A percentile compares a stretch with the other conserved stretches of the same genome.
Conservation (phyloP, 2,113 vertebrate genomes). For the Scatophagus argus region DNA sequence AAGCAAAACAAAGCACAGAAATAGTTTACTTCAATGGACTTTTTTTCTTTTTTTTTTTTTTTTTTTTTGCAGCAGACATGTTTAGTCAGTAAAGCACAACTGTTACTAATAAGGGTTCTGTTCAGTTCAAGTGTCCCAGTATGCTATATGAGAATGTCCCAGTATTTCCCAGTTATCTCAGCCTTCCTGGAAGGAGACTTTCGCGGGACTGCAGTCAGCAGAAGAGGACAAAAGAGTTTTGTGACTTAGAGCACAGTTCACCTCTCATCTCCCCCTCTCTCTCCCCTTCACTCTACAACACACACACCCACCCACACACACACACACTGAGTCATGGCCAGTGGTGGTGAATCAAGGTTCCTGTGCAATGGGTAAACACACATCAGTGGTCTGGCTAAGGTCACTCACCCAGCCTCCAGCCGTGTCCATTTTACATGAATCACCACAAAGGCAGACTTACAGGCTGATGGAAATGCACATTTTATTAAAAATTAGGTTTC, state of each 20-base stretch:
- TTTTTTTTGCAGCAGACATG: constrained; percentile 8
- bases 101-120: background rate
- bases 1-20: background rate
- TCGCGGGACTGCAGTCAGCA: constrained; percentile 15
- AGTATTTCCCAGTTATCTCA: constrained; percentile 35
- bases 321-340: constrained; percentile 14
- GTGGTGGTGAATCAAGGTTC: constrained; percentile 65
- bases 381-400: constrained; percentile 61
- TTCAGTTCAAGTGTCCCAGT: background rate
- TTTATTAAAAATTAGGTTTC: background rate
- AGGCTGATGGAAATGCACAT: background rate
- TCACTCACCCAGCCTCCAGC: constrained; percentile 61
- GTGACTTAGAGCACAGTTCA: constrained; percentile 4
- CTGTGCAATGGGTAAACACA: constrained; percentile 74
- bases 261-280: constrained; percentile 9
- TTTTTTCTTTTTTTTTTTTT: no score
- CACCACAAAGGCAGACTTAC: background rate
- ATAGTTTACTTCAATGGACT: background rate
- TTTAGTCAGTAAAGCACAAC: background rate
- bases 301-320: constrained; percentile 28
- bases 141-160: background rate
- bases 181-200: constrained; percentile 50
- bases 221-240: constrained; percentile 7
- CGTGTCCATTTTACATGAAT: constrained; percentile 3
- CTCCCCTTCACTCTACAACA: constrained; percentile 13